A percentile compares a stretch with the other conserved stretches of the same genome.
Conservation (phyloP, 2,797 vertebrate species). For the Tenualosa thibaudeaui region DNA sequence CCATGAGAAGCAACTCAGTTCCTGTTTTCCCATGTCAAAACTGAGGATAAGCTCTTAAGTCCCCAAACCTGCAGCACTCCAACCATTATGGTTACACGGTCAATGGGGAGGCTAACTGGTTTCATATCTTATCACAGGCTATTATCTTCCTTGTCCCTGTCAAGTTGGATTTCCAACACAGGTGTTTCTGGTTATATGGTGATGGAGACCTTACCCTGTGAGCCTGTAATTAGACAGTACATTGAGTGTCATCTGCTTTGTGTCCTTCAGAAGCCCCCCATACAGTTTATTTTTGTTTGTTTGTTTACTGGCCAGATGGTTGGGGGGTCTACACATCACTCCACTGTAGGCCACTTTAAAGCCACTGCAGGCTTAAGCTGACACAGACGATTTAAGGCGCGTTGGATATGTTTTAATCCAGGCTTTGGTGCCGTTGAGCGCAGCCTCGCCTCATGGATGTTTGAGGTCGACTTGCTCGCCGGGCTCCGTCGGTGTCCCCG, state of each 20-base stretch:
- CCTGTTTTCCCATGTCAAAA: not conserved
- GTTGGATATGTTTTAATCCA: conserved; percentile 34
- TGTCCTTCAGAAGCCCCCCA: not conserved
- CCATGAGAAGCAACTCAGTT: not conserved
- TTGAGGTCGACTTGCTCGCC: not conserved
- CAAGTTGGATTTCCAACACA: not conserved
- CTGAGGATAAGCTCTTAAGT: not conserved
- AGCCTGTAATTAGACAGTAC: not conserved
- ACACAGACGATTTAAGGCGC: conserved; percentile 65
- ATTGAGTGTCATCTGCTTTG: not conserved
- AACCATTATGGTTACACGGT: not conserved
- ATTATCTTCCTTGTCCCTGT: not conserved
- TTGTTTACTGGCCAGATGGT: conserved; percentile 74
- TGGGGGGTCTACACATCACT: conserved; percentile 70
- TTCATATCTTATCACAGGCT: not conserved
- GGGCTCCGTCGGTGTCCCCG: not conserved
- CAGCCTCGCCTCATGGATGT: not conserved
- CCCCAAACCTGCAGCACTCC: not conserved
- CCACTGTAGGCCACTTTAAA: conserved; percentile 71
- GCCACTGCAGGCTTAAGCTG: conserved; percentile 68
- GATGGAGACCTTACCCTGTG: not conserved
- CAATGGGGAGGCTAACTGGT: not conserved
- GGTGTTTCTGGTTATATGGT: not conserved
- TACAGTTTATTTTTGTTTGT: conserved; percentile 39
- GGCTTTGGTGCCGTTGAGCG: not conserved